Evolutionary conservation across 2,888 invertebrate species (phyloP).

Genomic region (Formica aserva): DNA sequence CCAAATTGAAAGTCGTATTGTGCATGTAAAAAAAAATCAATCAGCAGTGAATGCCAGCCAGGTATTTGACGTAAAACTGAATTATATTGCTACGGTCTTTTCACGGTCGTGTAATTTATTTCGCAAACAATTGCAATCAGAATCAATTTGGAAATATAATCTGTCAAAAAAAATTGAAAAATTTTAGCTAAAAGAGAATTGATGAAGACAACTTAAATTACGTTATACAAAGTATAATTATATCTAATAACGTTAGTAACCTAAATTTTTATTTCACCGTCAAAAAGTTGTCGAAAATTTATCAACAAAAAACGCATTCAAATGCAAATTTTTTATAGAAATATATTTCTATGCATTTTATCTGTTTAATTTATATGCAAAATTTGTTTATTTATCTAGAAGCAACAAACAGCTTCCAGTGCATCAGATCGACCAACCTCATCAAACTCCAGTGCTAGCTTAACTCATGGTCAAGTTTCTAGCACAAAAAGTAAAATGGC

Average conservation of each 20-base stretch:
- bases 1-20: slow-evolving; percentile 54
- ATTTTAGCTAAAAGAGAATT: neutral
- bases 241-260: slow-evolving; percentile 4
- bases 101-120: slow-evolving; percentile 19
- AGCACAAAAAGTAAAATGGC: slow-evolving; percentile 74
- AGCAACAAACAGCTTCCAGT: slow-evolving; percentile 66
- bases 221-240: slow-evolving; percentile 25
- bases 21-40: slow-evolving; percentile 37
- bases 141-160: slow-evolving; percentile 20
- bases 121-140: slow-evolving; percentile 33
- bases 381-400: slow-evolving; percentile 53
- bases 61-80: slow-evolving; percentile 18
- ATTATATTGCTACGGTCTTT: slow-evolving; percentile 18
- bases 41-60: slow-evolving; percentile 25
- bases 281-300: neutral
- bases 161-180: slow-evolving; percentile 3
- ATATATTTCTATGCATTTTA: slow-evolving; percentile 10
- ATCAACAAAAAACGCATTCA: neutral
- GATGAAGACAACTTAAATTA: neutral
- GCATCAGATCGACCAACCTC: slow-evolving; percentile 72
- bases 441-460: slow-evolving; percentile 70
- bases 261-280: neutral
- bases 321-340: neutral
- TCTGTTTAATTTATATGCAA: neutral
- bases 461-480: slow-evolving; percentile 71